phyloP scores from a whole-genome alignment of 2,797 vertebrate species.

The Ciconia nigra region DNA sequence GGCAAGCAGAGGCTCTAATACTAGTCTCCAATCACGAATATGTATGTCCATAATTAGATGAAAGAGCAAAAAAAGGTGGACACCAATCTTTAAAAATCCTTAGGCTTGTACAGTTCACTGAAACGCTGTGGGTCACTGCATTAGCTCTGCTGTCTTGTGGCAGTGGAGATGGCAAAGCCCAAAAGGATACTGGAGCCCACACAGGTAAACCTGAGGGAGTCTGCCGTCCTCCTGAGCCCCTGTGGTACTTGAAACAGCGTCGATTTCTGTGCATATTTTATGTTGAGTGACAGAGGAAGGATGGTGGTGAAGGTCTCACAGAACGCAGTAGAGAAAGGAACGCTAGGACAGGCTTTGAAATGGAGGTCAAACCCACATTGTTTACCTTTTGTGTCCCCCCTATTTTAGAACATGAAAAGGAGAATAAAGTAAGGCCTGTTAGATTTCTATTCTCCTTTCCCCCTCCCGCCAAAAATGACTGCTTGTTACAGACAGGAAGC shows the following conservation, averaged over 20 bases:
- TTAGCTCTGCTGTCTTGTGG: not conserved
- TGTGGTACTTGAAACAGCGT: not conserved
- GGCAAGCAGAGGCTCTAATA: not conserved
- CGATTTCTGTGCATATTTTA: not conserved
- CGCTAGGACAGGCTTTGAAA: not conserved
- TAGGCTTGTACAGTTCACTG: not conserved
- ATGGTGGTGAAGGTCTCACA: not conserved
- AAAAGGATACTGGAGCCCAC: not conserved
- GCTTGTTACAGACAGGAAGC: slow-evolving; percentile 16
- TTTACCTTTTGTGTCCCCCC: not conserved
- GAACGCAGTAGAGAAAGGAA: not conserved
- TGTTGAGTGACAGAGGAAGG: not conserved
- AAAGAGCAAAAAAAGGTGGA: not conserved
- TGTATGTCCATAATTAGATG: not conserved
- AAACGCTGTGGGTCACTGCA: not conserved
- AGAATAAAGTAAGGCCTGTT: not conserved
- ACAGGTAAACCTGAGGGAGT: not conserved
- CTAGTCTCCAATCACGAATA: not conserved
- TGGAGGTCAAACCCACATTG: not conserved
- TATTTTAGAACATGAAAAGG: not conserved
- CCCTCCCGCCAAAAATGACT: not conserved
- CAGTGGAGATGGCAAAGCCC: not conserved
- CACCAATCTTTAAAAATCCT: not conserved
- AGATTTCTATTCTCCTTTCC: not conserved
- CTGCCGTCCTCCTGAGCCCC: not conserved